A percentile compares a stretch with the other conserved stretches of the same genome.
Evolutionary conservation across 30 jellyfish, hydroid and myxozoan genomes (phyloP).

Genomic region (Catostylus mosaicus): DNA sequence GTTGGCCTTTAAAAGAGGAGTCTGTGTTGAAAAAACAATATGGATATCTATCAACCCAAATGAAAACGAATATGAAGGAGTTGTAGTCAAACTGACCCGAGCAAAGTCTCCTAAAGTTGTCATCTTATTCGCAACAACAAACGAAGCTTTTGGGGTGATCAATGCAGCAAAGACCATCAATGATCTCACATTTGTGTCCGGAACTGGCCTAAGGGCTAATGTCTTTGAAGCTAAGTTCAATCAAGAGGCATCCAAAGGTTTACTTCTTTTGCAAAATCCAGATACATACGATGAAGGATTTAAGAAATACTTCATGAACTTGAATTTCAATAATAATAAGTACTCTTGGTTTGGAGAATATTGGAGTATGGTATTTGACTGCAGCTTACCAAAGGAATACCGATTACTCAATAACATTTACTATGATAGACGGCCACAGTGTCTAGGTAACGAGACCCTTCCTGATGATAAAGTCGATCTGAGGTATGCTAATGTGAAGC

Average conservation of each 20-base stretch:
- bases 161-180: slow-evolving; percentile 36
- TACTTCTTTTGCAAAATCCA: slow-evolving; percentile 29
- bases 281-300: slow-evolving; percentile 47
- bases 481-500: slow-evolving; percentile 29
- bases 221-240: slow-evolving; percentile 11
- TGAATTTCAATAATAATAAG: slow-evolving; percentile 16
- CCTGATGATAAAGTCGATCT: background rate
- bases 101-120: slow-evolving; percentile 44
- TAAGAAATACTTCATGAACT: slow-evolving; percentile 33
- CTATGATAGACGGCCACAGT: slow-evolving; percentile 16
- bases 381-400: slow-evolving; percentile 12
- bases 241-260: slow-evolving; percentile 55
- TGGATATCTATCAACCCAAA: slow-evolving; percentile 23
- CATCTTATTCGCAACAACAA: slow-evolving; percentile 35
- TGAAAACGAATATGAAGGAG: slow-evolving; percentile 9
- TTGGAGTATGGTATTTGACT: slow-evolving; percentile 68
- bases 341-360: slow-evolving; percentile 74
- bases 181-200: slow-evolving; percentile 35
- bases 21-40: slow-evolving; percentile 41
- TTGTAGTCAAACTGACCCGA: background rate
- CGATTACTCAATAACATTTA: background rate
- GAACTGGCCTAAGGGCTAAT: slow-evolving; percentile 42
- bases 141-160: slow-evolving; percentile 54
- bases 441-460: slow-evolving; percentile 48
- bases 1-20: slow-evolving; percentile 9